These are phyloP conservation scores for Stichodactyla mertensii DNA, from an alignment of 64 coral and sea anemone genomes.

Conservation along the genomic window DNA sequence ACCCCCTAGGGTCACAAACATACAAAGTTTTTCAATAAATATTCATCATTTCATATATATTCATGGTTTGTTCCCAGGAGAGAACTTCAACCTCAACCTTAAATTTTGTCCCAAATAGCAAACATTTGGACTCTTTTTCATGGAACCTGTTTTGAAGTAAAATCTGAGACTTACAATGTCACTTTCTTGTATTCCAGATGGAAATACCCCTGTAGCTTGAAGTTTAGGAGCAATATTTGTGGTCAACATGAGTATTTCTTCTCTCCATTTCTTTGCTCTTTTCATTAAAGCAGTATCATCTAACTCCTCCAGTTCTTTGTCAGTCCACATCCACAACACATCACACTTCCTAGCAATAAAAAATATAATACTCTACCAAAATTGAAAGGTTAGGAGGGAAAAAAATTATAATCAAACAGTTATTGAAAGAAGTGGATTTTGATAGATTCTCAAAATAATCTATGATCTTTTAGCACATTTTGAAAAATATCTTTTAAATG, in stretches of 20 bases:
- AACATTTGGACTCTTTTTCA: too few species aligned
- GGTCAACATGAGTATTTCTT: conserved; percentile 19
- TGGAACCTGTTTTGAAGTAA: background rate
- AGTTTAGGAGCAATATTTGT: conserved; percentile 51
- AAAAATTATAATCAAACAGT: too few species aligned
- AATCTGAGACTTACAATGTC: background rate
- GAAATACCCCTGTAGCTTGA: conserved; percentile 22
- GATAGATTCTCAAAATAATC: too few species aligned
- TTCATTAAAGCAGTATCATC: conserved; percentile 36
- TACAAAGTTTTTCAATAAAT: too few species aligned
- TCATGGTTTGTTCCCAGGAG: too few species aligned
- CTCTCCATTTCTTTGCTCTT: conserved; percentile 37
- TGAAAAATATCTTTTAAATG: background rate
- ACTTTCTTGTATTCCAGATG: conserved; percentile 1
- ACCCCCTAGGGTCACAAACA: too few species aligned
- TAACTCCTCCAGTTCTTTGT: conserved; percentile 34
- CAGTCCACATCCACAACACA: conserved; percentile 49
- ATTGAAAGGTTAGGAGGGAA: too few species aligned
- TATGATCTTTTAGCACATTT: too few species aligned
- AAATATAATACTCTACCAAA: background rate
- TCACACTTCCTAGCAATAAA: conserved; percentile 14
- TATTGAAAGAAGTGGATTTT: too few species aligned
- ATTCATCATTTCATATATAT: too few species aligned
- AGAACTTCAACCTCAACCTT: too few species aligned
- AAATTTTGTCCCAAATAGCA: too few species aligned